A percentile compares a stretch with the other conserved stretches of the same genome.
phyloP scores from a whole-genome alignment of 2,888 invertebrate genomes.

The Pandemis cinnamomeana region DNA sequence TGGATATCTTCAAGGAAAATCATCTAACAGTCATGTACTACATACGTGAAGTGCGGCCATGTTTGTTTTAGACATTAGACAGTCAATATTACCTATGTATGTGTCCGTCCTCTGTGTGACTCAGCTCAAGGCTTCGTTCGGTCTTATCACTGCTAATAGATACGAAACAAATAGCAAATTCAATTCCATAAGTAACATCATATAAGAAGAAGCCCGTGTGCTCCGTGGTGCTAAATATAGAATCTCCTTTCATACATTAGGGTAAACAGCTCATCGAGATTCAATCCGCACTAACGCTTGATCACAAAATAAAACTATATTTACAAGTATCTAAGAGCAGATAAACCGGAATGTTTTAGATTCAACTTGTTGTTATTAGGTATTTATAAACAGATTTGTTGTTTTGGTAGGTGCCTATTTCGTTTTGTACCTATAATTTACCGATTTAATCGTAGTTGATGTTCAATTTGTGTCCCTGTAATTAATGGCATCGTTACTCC shows the following conservation, averaged over 20 bases:
- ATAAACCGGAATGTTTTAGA: not conserved
- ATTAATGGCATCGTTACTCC: not conserved
- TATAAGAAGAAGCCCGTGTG: constrained; percentile 8
- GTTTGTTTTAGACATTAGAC: constrained; percentile 69
- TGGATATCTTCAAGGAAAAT: constrained; percentile 29
- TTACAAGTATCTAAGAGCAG: not conserved
- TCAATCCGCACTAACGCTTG: constrained; percentile 18
- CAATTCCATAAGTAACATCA: constrained; percentile 33
- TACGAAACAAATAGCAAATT: constrained; percentile 43
- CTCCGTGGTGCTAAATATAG: constrained; percentile 16
- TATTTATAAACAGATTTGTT: not conserved
- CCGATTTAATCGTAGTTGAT: not conserved
- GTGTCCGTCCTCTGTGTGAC: constrained; percentile 62
- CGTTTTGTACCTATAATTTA: not conserved
- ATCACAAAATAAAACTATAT: constrained; percentile 15
- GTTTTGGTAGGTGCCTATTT: not conserved
- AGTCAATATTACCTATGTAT: constrained; percentile 59
- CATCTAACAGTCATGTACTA: constrained; percentile 44
- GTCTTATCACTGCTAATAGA: constrained; percentile 47
- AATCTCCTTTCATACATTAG: constrained; percentile 17
- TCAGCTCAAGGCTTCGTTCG: constrained; percentile 53
- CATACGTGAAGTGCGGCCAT: constrained; percentile 62
- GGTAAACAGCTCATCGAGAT: constrained; percentile 33
- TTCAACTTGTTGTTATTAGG: not conserved
- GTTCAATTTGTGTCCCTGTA: not conserved